Percentiles rank a stretch among this genome's conserved stretches.
Evolutionary conservation across 2,113 vertebrate species (phyloP).

Genomic region (Henicopernis longicauda): DNA sequence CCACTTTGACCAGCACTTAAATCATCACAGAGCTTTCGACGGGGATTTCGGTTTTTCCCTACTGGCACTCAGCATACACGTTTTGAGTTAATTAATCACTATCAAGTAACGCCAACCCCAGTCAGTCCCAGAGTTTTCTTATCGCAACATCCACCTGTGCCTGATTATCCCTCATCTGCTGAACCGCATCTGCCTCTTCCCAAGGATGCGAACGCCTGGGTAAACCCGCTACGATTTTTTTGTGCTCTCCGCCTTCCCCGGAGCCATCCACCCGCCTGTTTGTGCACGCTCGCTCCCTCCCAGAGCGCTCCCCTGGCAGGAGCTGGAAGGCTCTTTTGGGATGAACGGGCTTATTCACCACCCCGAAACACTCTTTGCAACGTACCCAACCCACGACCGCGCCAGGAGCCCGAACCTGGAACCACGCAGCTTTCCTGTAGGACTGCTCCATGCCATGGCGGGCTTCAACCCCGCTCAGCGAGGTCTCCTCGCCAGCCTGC

Average conservation of each 20-base stretch:
- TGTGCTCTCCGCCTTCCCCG: background rate
- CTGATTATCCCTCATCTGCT: background rate
- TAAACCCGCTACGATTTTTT: background rate
- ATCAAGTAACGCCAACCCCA: background rate
- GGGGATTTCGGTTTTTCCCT: background rate
- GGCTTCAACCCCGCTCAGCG: background rate
- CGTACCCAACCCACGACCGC: background rate
- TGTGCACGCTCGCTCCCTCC: background rate
- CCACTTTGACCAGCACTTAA: background rate
- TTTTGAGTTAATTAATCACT: background rate
- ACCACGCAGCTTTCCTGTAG: background rate
- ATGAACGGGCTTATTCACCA: background rate
- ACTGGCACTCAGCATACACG: background rate
- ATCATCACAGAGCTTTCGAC: background rate
- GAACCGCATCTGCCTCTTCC: background rate
- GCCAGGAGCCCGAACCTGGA: background rate
- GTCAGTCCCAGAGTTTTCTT: constrained; percentile 6
- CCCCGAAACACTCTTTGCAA: background rate
- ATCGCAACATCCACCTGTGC: background rate
- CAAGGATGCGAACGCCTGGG: background rate
- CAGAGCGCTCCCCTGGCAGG: background rate
- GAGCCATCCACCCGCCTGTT: background rate
- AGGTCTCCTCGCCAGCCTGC: background rate
- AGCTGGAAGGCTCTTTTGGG: background rate
- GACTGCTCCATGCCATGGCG: background rate